phyloP scores from a whole-genome alignment of 2,888 invertebrate species.

The Homarus gammarus region DNA sequence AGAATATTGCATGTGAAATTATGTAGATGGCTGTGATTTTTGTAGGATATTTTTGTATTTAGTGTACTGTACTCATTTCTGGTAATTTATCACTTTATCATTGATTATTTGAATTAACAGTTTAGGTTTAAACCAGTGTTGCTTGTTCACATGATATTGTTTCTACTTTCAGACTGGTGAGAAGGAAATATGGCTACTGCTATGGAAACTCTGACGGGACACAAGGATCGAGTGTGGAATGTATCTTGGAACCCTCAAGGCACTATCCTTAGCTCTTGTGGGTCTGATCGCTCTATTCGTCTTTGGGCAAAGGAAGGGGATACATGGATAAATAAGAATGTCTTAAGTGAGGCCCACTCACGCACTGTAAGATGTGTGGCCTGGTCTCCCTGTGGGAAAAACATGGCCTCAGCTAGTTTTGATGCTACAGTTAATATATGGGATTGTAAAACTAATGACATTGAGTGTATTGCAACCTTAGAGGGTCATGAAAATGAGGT shows the following conservation, averaged over 20 bases:
- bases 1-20: not conserved
- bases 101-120: not conserved
- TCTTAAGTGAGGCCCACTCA: slow-evolving; percentile 93
- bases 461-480: slow-evolving; percentile 92
- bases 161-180: slow-evolving; percentile 60
- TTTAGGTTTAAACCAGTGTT: not conserved
- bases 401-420: slow-evolving; percentile 96
- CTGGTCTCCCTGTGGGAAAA: slow-evolving; percentile 98
- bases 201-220: slow-evolving; percentile 83
- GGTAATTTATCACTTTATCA: not conserved
- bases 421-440: slow-evolving; percentile 97
- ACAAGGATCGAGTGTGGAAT: slow-evolving; percentile 92
- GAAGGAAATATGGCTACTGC: slow-evolving; percentile 59
- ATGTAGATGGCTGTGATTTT: not conserved
- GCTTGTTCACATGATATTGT: slow-evolving; percentile 38
- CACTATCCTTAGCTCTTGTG: slow-evolving; percentile 91
- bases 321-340: slow-evolving; percentile 89
- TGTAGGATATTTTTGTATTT: too few relatives aligned
- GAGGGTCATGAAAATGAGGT: slow-evolving; percentile 99
- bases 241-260: slow-evolving; percentile 95
- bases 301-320: slow-evolving; percentile 85
- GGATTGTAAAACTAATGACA: slow-evolving; percentile 87
- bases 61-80: not conserved
- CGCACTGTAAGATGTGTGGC: slow-evolving; percentile 94
- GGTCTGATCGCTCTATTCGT: slow-evolving; percentile 94